These are phyloP conservation scores for Prenolepis imparis DNA, from an alignment of 2,888 invertebrate species.

Conservation along the genomic window DNA sequence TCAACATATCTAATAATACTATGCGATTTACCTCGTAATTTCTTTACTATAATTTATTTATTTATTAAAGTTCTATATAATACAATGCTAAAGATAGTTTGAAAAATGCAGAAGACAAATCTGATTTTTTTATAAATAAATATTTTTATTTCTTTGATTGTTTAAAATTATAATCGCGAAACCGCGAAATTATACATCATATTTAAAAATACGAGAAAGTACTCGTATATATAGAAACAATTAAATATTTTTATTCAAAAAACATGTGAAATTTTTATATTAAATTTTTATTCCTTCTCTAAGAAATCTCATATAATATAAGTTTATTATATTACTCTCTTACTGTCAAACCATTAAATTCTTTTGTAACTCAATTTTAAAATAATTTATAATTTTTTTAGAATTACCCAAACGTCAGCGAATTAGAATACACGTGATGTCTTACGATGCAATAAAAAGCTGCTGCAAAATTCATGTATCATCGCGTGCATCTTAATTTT, in stretches of 20 bases:
- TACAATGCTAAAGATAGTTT: neutral
- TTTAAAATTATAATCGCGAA: neutral
- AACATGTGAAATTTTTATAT: neutral
- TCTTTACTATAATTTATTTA: no score
- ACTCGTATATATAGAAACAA: no score
- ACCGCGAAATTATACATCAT: neutral
- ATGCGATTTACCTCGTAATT: neutral
- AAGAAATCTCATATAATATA: neutral
- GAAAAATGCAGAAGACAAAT: no score
- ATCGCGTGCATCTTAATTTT: conserved; percentile 21
- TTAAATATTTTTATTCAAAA: neutral
- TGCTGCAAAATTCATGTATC: conserved; percentile 32
- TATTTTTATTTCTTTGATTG: neutral
- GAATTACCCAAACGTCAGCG: neutral
- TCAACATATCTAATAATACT: neutral
- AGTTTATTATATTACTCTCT: neutral
- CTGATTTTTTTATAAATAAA: no score
- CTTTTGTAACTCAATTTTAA: neutral
- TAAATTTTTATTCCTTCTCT: neutral
- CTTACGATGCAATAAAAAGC: neutral
- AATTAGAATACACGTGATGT: neutral
- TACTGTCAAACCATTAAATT: neutral
- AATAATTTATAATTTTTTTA: neutral
- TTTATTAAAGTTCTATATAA: neutral
- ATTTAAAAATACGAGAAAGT: neutral